These are phyloP conservation scores for Phyllotreta cruciferae DNA, from an alignment of 2,888 invertebrate species.

Conservation along the genomic window DNA sequence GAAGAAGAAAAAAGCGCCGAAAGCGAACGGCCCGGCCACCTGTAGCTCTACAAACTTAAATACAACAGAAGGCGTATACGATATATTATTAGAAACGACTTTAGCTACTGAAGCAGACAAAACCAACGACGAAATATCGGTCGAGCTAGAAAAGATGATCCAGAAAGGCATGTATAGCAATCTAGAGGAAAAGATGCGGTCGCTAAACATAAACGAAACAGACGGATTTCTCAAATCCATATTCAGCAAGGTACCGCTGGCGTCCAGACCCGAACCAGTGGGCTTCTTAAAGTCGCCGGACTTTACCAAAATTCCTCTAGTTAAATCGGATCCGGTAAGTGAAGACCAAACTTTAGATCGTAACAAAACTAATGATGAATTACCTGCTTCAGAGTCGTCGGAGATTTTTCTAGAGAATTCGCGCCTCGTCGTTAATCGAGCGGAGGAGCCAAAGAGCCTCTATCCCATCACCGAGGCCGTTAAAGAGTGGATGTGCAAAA, in stretches of 20 bases:
- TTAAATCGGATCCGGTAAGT: slow-evolving; percentile 47
- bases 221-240: slow-evolving; percentile 56
- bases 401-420: slow-evolving; percentile 50
- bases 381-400: slow-evolving; percentile 44
- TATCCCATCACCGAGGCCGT: slow-evolving; percentile 68
- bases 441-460: slow-evolving; percentile 36
- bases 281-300: slow-evolving; percentile 48
- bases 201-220: slow-evolving; percentile 50
- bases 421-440: slow-evolving; percentile 26
- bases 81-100: slow-evolving; percentile 51
- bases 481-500: slow-evolving; percentile 65
- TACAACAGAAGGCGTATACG: slow-evolving; percentile 50
- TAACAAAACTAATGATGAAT: slow-evolving; percentile 43
- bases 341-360: slow-evolving; percentile 41
- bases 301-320: slow-evolving; percentile 47
- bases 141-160: slow-evolving; percentile 58
- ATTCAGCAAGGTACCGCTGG: slow-evolving; percentile 43
- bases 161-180: slow-evolving; percentile 58
- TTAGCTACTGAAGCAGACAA: slow-evolving; percentile 48
- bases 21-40: slow-evolving; percentile 41
- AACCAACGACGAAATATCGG: slow-evolving; percentile 57
- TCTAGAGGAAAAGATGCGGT: slow-evolving; percentile 56
- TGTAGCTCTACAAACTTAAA: slow-evolving; percentile 43
- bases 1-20: slow-evolving; percentile 41
- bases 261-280: slow-evolving; percentile 44